Evolutionary conservation across 2,797 vertebrate species (phyloP), one percentile per base, ranked within the genome.

Genomic region (Tauraco hartlaubi): DNA sequence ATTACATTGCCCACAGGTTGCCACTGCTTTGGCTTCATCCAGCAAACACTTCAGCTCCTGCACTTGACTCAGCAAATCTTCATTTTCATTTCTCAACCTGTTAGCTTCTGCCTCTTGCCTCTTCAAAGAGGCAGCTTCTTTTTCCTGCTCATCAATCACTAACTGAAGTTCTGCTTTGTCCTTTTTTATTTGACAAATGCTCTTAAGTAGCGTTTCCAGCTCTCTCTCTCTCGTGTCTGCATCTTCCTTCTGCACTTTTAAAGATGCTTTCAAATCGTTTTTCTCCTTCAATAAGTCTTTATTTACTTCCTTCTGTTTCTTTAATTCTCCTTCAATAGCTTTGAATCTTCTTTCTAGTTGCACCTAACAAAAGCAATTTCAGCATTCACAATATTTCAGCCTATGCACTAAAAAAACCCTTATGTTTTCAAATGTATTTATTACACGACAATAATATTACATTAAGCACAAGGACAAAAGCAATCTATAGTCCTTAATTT

Each of bases 241-340:
- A 88, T 98, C 97, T 90, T 97, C 96, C 68, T 95, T 97, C 81
- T 98, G 96, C 58, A 98, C 93, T 96, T 98, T 97, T 92, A 99
- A 89, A 73, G 98, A 97, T 33, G 96, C 94, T 95, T 98, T 98
- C 90, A 99, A 97, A 95, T 88, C 92, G 84, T 85, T 91, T 95
- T 98, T 98, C 87, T 98, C 98, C 89, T 97, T 97, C 79, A 95
- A 48, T 97, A 99, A 97, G 33, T 98, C 97, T 94, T 98, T 94
- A 64, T 98, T 99, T 93, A 94, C 87, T 98, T 98, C 97, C 79
- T 98, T 98, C 89, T 99, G 90, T 98, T 97, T 98, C 84, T 90
- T 97, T 23, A 98, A 97, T n/a, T 97, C 96, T 54, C 64, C 85
- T 93, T 98, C 97, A 94, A 97, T 82, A 88, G 80, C 88, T 95